Conservation (phyloP, 2,888 invertebrate genomes). For the Trilocha varians region DNA sequence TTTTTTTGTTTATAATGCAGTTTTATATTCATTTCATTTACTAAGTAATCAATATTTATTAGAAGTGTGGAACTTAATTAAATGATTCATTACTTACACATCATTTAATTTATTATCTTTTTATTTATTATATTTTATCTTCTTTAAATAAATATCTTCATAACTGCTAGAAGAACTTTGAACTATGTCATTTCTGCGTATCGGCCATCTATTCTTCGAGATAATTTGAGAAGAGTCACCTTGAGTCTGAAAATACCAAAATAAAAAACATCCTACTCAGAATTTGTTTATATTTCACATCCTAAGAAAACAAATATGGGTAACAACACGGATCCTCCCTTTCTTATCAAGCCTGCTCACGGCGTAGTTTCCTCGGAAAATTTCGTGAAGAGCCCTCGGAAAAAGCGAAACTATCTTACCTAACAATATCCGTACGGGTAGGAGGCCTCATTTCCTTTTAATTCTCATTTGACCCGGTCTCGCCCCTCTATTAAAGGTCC, state of each 20-base stretch:
- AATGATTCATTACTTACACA: too few relatives aligned
- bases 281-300: background rate
- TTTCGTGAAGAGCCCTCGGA: conserved; percentile 5
- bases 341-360: background rate
- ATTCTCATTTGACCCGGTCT: conserved; percentile 13
- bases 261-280: background rate
- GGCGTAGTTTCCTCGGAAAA: background rate
- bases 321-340: background rate
- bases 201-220: background rate
- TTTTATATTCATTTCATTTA: too few relatives aligned
- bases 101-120: too few relatives aligned
- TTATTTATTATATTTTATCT: too few relatives aligned
- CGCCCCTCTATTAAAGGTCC: conserved; percentile 15
- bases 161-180: too few relatives aligned
- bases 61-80: too few relatives aligned
- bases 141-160: too few relatives aligned
- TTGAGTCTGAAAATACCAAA: background rate
- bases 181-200: too few relatives aligned
- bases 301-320: background rate
- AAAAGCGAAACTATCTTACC: conserved; percentile 8
- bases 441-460: conserved; percentile 18
- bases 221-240: background rate
- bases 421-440: conserved; percentile 18
- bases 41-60: too few relatives aligned
- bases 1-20: too few relatives aligned